Evolutionary conservation across 2,888 invertebrate genomes (phyloP), one percentile per base, ranked within the genome.

Genomic region (Lissocephala sabroskyi): DNA sequence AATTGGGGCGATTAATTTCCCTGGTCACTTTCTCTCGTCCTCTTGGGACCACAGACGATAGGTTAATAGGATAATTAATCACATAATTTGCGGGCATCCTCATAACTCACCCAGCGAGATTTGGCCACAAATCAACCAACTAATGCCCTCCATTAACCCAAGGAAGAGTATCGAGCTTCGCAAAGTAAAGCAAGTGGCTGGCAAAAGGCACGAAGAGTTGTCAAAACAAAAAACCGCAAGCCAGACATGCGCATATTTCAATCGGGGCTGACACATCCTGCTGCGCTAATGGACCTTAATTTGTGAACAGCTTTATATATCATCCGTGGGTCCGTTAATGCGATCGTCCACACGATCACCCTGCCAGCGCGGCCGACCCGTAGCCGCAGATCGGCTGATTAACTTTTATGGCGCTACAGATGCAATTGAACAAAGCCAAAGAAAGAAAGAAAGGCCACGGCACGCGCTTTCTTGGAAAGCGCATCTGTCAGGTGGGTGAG

Each of bases 271-370:
- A 79, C 75, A 76, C 70, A 79, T 79, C 79, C 79, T 75, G 79
- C 79, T 73, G 79, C 62, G 80, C 70, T 80, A 79, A 79, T 79
- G 79, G 79, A 80, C 75, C 75, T 65, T 79, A 79, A 80, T 80
- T 79, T 78, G 76, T 67, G 78, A 76, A 74, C 79, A 71, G 79
- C 62, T 75, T 75, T 75, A 74, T 78, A 74, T 78, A 74, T 78
- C 78, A 78, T 73, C 61, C 57, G 63, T 57, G 60, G 50, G 54
- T 54, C 67, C 71, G 78, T 73, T 73, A 74, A 73, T 73, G 71
- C 75, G 78, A 77, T 73, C 71, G 66, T 77, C 75, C 75, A 71
- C 78, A 71, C 77, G 71, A 51, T 60, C 23, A 23, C 7, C 23
- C 23, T 5, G 4, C 3, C 23, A 23, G 7, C 11, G 35, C 30